Evolutionary conservation across 2,113 vertebrate species (phyloP).

Genomic region (Arizona elegans): DNA sequence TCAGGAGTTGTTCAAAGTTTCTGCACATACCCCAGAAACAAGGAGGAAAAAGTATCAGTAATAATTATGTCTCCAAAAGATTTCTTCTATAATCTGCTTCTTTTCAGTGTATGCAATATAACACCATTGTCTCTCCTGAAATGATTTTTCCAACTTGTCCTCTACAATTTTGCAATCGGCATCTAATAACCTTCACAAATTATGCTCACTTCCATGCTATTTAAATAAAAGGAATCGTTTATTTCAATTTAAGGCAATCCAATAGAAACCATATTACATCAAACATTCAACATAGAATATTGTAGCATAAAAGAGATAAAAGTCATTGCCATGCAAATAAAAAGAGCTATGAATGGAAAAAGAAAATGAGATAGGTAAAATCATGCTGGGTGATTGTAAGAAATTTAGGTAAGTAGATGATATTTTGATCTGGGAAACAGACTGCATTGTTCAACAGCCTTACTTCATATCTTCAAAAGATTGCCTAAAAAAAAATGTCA

Average conservation of each 20-base stretch:
- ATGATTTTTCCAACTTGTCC: background rate
- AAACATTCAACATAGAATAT: constrained; percentile 51
- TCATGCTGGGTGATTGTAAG: background rate
- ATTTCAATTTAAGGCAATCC: constrained; percentile 67
- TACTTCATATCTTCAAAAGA: background rate
- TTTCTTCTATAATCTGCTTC: background rate
- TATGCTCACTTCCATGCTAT: background rate
- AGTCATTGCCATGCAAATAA: constrained; percentile 56
- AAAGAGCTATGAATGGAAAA: background rate
- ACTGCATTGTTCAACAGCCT: background rate
- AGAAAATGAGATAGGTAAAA: background rate
- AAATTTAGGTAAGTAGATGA: background rate
- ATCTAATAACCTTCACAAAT: background rate
- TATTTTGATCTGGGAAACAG: background rate
- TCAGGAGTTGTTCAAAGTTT: background rate
- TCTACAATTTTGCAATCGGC: background rate
- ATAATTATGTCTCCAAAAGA: background rate
- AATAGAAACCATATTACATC: constrained; percentile 57
- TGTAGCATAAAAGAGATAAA: constrained; percentile 29
- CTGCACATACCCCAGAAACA: background rate
- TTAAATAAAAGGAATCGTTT: constrained; percentile 62
- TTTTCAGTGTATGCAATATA: background rate
- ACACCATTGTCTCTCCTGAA: background rate
- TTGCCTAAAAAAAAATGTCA: background rate
- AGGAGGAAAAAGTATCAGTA: background rate